Evolutionary conservation across 2,888 invertebrate genomes (phyloP).

Genomic region (Agriopis marginaria): DNA sequence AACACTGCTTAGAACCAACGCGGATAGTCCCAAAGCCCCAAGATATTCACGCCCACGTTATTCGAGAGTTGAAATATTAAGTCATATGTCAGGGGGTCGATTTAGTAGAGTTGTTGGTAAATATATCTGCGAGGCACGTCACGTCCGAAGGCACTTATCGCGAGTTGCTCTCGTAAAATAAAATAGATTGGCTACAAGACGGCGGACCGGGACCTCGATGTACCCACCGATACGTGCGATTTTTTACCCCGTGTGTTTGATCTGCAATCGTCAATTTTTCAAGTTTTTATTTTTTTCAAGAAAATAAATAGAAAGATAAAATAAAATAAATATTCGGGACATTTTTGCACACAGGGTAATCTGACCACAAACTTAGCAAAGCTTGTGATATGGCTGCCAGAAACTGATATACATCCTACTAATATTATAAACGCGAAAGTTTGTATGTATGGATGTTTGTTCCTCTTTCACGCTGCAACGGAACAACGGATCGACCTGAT

Average conservation of each 20-base stretch:
- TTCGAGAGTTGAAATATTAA: slow-evolving; percentile 39
- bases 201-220: slow-evolving; percentile 37
- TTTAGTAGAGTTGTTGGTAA: slow-evolving; percentile 49
- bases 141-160: slow-evolving; percentile 67
- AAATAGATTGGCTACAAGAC: slow-evolving; percentile 71
- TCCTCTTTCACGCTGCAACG: too few relatives aligned
- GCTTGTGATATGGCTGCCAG: too few relatives aligned
- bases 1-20: background rate
- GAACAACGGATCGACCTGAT: too few relatives aligned
- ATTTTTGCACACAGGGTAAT: too few relatives aligned
- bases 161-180: slow-evolving; percentile 71
- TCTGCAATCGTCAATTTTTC: slow-evolving; percentile 7
- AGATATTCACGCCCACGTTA: slow-evolving; percentile 26
- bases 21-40: slow-evolving; percentile 8
- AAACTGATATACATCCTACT: too few relatives aligned
- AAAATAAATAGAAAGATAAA: too few relatives aligned
- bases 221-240: slow-evolving; percentile 31
- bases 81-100: slow-evolving; percentile 42
- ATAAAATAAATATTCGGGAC: too few relatives aligned
- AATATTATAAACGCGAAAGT: too few relatives aligned
- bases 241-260: slow-evolving; percentile 15
- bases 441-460: too few relatives aligned
- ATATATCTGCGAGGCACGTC: slow-evolving; percentile 60
- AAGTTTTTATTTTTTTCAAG: too few relatives aligned
- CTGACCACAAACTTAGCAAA: too few relatives aligned